Evolutionary conservation across 35 echinoderm and acorn worm genomes (phyloP), one percentile per base, ranked within the genome.

Genomic region (Strongylocentrotus purpuratus): DNA sequence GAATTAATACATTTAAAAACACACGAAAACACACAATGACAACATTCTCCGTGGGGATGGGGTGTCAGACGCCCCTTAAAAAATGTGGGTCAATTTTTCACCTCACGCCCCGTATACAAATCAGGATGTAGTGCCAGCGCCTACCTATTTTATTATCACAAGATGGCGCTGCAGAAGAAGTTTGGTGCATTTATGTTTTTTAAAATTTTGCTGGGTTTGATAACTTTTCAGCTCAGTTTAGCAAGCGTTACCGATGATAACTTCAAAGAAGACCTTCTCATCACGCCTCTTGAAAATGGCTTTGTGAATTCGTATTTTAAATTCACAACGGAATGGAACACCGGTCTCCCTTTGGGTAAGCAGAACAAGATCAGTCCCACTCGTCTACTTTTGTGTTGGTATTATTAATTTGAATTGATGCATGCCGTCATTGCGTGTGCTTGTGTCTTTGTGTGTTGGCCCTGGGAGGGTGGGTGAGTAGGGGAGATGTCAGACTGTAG

Each of bases 221-320:
- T 95, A 87, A 15, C 18, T 20, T 60, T 78, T 6, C 33, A 48
- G 32, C 85, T 25, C 4, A 86, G 22, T 86, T 97, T 31, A 15
- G 33, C 86, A 86, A 87, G 17, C 95, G 89, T 9, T 33, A 60
- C n/a, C 25, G 59, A 97, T 48, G 98, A 99, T 94, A 86, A 41
- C 86, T 97, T 99, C 60, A 32, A 94, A 32, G 98, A 99, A 92
- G 96, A 99, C 48, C 87, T 99, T 31, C 95, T 90, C 20, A 96
- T 99, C 41, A 99, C 96, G 22, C 95, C 98, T 25, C 48, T 99
- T 20, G 45, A 94, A 17, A 96, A 94, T 94, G 98, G 98, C 7
- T 92, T 95, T 94, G 96, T 99, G 25, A 96, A 99, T 47, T 32
- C 96, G 25, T 94, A 97, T 85, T 99, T 99, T 92, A 91, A 97